phyloP scores from a whole-genome alignment of 2,888 invertebrate species.

The Aphrophora alni region DNA sequence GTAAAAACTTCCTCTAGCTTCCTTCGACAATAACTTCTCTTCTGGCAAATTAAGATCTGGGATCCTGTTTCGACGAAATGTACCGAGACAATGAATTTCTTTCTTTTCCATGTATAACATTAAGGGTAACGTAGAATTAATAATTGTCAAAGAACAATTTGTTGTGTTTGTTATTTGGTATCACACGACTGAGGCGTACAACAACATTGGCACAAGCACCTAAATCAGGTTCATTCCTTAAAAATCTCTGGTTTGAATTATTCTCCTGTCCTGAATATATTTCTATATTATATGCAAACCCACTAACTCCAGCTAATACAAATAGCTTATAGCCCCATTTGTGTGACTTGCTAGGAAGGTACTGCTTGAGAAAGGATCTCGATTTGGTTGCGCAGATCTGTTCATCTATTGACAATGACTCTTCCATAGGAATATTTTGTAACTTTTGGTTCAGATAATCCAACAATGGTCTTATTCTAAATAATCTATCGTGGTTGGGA shows the following conservation, averaged over 20 bases:
- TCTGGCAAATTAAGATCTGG: background rate
- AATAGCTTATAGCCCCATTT: background rate
- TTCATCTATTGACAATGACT: background rate
- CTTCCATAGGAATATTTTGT: background rate
- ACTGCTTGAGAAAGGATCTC: background rate
- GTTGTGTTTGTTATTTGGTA: no score
- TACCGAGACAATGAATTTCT: no score
- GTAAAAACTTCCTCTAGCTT: background rate
- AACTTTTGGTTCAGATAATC: background rate
- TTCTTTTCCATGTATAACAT: no score
- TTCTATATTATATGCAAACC: background rate
- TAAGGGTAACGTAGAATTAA: no score
- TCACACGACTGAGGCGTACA: no score
- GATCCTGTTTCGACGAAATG: background rate
- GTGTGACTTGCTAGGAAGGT: background rate
- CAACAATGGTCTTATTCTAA: background rate
- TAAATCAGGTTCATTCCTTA: background rate
- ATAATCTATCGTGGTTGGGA: background rate
- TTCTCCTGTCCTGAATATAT: background rate
- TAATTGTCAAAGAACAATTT: no score
- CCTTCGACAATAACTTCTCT: background rate
- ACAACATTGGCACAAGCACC: no score
- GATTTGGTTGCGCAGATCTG: background rate
- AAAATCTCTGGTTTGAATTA: background rate
- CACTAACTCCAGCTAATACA: background rate